Conservation (phyloP, 2,797 vertebrate species). For the Eulemur mongoz region DNA sequence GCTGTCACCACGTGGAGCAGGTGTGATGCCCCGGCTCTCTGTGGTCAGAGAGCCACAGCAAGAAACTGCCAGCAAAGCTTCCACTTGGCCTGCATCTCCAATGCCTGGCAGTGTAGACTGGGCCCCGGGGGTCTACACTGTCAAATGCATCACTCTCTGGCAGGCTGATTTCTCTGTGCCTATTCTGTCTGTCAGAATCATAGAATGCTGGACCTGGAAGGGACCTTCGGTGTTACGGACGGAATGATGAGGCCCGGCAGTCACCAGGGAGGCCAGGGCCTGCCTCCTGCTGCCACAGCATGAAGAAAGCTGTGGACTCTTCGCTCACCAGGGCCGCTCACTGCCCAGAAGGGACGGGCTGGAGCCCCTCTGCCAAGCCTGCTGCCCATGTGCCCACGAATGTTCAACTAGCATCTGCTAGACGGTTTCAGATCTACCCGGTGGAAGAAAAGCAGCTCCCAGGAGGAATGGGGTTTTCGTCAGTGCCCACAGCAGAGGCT, state of each 20-base stretch:
- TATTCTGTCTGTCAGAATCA: neutral
- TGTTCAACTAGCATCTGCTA: neutral
- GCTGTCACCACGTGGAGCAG: neutral
- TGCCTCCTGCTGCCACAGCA: neutral
- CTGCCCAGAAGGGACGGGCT: neutral
- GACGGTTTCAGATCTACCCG: conserved; percentile 17
- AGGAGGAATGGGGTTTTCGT: conserved; percentile 72
- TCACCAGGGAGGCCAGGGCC: neutral
- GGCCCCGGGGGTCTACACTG: neutral
- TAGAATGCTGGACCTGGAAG: neutral
- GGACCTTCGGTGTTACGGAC: neutral
- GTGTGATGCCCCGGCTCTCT: conserved; percentile 14
- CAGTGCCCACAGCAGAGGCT: conserved; percentile 78
- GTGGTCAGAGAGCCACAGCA: neutral
- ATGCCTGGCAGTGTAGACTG: neutral
- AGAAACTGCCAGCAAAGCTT: conserved; percentile 1
- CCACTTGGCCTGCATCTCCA: neutral
- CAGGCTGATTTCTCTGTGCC: neutral
- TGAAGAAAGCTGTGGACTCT: neutral
- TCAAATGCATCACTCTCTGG: neutral
- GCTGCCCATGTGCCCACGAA: neutral
- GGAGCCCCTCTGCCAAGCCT: neutral
- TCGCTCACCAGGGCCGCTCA: neutral
- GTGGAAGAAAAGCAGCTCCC: conserved; percentile 49
- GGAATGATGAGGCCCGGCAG: neutral